Conservation (phyloP, 2,113 vertebrate genomes). For the Noctilio leporinus region DNA sequence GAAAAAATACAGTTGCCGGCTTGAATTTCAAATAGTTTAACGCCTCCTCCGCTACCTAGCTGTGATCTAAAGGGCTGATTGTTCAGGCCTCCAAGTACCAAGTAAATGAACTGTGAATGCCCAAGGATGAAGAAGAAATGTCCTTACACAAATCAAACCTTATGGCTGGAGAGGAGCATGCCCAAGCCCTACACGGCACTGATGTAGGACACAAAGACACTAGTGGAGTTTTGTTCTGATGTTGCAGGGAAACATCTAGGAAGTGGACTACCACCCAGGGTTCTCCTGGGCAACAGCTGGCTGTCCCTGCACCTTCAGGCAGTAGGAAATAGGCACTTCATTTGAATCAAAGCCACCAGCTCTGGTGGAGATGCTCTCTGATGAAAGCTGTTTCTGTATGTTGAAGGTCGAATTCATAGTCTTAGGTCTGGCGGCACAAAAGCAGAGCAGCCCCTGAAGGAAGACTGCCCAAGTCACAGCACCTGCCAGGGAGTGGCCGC, state of each 20-base stretch:
- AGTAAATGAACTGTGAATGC: neutral
- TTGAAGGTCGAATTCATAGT: neutral
- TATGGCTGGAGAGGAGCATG: no score
- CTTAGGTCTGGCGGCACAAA: neutral
- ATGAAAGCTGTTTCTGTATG: neutral
- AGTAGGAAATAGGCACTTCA: neutral
- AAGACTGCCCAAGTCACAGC: neutral
- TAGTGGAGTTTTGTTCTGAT: neutral
- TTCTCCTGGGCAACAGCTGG: neutral
- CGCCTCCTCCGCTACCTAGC: neutral
- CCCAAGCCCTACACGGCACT: neutral
- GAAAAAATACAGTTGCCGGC: neutral
- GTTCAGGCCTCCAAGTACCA: constrained; percentile 22
- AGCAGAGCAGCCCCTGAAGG: neutral
- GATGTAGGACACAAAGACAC: neutral
- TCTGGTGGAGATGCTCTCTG: neutral
- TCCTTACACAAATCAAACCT: neutral
- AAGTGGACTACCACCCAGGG: no score
- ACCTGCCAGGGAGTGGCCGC: neutral
- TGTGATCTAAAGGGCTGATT: neutral
- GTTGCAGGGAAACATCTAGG: neutral
- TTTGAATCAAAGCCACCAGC: neutral
- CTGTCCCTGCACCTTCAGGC: neutral
- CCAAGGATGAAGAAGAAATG: neutral
- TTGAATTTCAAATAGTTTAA: constrained; percentile 37